Evolutionary conservation across 2,113 vertebrate genomes (phyloP).

Genomic region (Apaloderma vittatum): DNA sequence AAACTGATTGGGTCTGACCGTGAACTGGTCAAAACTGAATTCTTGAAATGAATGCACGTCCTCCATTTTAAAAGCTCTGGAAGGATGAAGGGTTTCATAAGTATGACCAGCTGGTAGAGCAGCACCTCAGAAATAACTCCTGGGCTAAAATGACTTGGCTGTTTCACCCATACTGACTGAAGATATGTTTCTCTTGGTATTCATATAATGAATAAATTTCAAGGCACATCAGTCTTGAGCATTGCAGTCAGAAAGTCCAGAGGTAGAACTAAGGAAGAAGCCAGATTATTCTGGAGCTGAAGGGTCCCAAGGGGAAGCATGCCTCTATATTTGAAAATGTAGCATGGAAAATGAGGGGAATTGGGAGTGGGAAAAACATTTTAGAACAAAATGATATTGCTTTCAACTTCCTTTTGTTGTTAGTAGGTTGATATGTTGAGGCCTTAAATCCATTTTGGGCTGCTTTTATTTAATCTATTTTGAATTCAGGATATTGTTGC

Average conservation of each 20-base stretch:
- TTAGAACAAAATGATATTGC: background rate
- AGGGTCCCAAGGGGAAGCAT: background rate
- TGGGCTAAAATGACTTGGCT: background rate
- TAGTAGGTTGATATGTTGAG: background rate
- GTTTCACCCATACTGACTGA: background rate
- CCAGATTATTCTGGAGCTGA: background rate
- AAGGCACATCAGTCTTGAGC: background rate
- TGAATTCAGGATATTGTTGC: background rate
- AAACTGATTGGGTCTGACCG: background rate
- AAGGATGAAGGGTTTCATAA: background rate
- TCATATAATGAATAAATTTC: background rate
- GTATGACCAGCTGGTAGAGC: background rate
- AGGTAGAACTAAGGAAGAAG: background rate
- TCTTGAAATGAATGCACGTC: background rate
- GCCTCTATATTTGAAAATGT: background rate
- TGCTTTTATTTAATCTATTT: background rate
- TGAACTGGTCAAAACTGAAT: background rate
- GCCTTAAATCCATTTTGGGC: background rate
- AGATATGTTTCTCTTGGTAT: background rate
- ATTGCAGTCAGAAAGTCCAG: background rate
- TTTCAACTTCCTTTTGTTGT: background rate
- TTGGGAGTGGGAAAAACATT: background rate
- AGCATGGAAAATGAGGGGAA: background rate
- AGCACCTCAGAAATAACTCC: background rate
- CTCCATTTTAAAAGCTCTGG: background rate